phyloP scores from a whole-genome alignment of 2,797 vertebrate genomes.

The Lepilemur ruficaudatus region DNA sequence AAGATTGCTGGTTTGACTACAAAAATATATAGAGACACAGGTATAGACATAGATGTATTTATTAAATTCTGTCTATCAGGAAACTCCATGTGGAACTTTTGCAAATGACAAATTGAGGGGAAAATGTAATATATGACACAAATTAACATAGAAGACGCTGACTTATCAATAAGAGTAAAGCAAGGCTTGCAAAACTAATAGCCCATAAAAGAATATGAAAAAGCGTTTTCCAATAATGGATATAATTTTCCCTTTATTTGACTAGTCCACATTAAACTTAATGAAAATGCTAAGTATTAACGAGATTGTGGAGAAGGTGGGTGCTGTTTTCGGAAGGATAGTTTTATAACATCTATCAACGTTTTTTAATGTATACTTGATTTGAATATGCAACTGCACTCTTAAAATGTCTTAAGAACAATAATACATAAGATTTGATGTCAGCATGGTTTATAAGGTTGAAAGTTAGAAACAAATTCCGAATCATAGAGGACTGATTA shows the following conservation, averaged over 20 bases:
- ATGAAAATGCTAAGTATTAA: constrained; percentile 14
- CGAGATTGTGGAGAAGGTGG: no score
- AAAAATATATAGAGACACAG: not conserved
- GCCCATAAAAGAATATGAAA: constrained; percentile 8
- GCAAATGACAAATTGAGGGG: not conserved
- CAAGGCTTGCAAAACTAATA: not conserved
- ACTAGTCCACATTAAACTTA: not conserved
- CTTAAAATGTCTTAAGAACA: no score
- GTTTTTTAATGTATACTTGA: no score
- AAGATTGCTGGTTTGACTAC: not conserved
- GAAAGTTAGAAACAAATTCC: no score
- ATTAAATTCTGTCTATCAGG: not conserved
- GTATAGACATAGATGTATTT: not conserved
- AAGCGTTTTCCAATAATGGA: not conserved
- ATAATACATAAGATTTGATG: no score
- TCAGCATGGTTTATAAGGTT: no score
- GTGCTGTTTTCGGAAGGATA: no score
- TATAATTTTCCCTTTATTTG: not conserved
- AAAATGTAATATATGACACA: not conserved
- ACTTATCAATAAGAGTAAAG: constrained; percentile 6
- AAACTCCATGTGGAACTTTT: not conserved
- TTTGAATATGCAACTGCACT: no score
- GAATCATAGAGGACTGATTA: no score
- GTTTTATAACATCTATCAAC: no score
- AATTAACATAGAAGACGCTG: not conserved